Evolutionary conservation across 2,113 vertebrate species (phyloP).

Genomic region (Columbina picui): DNA sequence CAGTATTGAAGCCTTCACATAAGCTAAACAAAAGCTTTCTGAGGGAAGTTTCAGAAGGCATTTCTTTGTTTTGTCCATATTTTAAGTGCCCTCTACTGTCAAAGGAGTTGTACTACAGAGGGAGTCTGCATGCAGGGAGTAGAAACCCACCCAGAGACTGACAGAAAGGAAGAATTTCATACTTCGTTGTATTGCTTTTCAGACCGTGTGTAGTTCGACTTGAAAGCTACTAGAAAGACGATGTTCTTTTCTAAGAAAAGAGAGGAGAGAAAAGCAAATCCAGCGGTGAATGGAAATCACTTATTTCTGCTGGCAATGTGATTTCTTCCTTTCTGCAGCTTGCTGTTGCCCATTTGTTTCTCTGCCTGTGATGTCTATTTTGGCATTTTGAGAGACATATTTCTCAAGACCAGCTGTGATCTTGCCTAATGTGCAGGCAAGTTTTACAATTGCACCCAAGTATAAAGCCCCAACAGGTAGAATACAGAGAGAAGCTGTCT

Average conservation of each 20-base stretch:
- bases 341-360: background rate
- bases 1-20: conserved; percentile 50
- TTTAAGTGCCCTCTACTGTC: conserved; percentile 85
- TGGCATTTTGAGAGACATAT: background rate
- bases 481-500: accelerated
- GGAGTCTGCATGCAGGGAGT: background rate
- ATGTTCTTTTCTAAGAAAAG: background rate
- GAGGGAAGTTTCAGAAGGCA: conserved; percentile 61
- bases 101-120: conserved; percentile 61
- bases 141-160: conserved; percentile 13
- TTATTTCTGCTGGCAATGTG: background rate
- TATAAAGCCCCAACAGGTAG: accelerated
- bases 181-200: background rate
- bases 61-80: conserved; percentile 78
- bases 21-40: conserved; percentile 77
- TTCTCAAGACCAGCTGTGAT: background rate
- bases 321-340: background rate
- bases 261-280: background rate
- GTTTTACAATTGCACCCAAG: accelerated
- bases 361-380: background rate
- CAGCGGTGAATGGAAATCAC: background rate
- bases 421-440: accelerated
- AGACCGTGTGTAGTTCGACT: background rate
- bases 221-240: background rate
- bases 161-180: background rate